phyloP scores from a whole-genome alignment of 2,113 vertebrate species.

The Sebastes schlegelii region DNA sequence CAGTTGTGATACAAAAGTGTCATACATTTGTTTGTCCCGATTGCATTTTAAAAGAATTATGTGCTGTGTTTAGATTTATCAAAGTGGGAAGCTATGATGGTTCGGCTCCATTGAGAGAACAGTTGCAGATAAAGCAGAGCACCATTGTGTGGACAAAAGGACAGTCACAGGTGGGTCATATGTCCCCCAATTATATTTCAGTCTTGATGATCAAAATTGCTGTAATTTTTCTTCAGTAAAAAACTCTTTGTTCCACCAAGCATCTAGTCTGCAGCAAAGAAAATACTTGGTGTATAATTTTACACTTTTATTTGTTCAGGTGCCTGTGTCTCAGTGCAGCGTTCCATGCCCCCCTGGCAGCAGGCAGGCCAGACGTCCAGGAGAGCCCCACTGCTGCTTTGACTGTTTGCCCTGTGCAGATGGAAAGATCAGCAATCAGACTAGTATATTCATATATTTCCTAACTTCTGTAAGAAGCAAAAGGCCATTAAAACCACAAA shows the following conservation, averaged over 20 bases:
- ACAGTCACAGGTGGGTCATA: constrained; percentile 64
- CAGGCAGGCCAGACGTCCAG: constrained; percentile 71
- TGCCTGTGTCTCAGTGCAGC: constrained; percentile 80
- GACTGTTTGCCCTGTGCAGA: constrained; percentile 84
- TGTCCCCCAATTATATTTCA: neutral
- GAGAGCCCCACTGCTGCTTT: constrained; percentile 81
- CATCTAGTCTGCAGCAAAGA: neutral
- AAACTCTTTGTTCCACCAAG: neutral
- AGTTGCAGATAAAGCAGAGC: constrained; percentile 73
- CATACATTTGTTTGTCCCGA: neutral
- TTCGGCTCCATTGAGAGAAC: constrained; percentile 68
- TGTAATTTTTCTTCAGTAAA: neutral
- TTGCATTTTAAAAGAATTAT: neutral
- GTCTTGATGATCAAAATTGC: neutral
- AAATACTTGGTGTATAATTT: neutral
- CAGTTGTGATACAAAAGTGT: neutral
- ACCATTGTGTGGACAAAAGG: constrained; percentile 79
- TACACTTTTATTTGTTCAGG: constrained; percentile 52
- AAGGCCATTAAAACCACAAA: neutral
- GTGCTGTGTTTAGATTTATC: constrained; percentile 56
- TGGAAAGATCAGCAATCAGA: constrained; percentile 81
- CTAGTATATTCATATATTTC: constrained; percentile 58
- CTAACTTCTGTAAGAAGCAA: neutral
- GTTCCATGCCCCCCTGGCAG: constrained; percentile 77
- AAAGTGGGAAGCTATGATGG: constrained; percentile 84